Percentiles rank a stretch among this genome's conserved stretches.
Evolutionary conservation across 2,797 vertebrate genomes (phyloP).

Genomic region (Falco columbarius): DNA sequence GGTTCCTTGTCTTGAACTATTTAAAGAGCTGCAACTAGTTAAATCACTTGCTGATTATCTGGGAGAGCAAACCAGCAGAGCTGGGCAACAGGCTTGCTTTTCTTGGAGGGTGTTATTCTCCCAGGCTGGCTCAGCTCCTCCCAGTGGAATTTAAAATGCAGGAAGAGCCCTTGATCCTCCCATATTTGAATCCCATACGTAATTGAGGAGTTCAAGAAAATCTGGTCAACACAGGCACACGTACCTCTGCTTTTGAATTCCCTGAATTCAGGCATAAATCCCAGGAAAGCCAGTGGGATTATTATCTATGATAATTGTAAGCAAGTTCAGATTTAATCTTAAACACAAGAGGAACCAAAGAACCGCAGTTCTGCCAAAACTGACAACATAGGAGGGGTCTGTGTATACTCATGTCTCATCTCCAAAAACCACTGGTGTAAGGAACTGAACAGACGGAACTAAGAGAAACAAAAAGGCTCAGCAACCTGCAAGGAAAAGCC

Average conservation of each 20-base stretch:
- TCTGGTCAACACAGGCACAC: neutral
- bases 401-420: neutral
- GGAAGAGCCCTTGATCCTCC: neutral
- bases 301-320: neutral
- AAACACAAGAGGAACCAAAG: neutral
- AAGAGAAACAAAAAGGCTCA: neutral
- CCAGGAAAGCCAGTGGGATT: neutral
- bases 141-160: neutral
- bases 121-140: neutral
- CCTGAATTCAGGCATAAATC: neutral
- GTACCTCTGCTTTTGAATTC: neutral
- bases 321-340: neutral
- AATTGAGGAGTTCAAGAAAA: neutral
- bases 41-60: neutral
- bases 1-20: neutral
- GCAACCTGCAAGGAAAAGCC: neutral
- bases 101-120: neutral
- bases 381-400: neutral
- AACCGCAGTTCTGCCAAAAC: neutral
- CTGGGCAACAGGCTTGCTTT: neutral
- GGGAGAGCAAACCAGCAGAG: neutral
- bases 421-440: neutral
- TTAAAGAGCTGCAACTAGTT: neutral
- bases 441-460: neutral
- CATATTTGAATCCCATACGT: neutral